Evolutionary conservation across 1,140 invertebrate genomes (phyloP), one percentile per base, ranked within the genome.

Genomic region (Nylanderia fulva): DNA sequence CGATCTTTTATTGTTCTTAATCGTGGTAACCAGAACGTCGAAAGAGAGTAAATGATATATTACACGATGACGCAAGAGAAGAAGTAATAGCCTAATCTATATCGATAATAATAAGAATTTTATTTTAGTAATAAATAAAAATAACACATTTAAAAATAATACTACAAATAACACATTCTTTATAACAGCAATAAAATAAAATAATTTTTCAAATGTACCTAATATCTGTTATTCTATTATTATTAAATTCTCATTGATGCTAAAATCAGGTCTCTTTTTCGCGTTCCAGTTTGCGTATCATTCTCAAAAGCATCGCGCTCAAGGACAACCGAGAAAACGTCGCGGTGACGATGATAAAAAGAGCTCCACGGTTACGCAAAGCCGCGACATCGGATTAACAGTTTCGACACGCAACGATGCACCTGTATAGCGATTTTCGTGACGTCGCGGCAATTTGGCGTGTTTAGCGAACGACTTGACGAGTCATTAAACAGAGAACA

Each of bases 401-500:
- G 85, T 88, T 84, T 87, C 85, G 90, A 89, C 91, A 91, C 85
- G 91, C 89, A 90, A 91, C 87, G 89, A 91, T 91, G 90, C 90
- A 91, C 89, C 89, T 91, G 90, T 87, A 90, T 87, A 91, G 74
- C 89, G 91, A 91, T 92, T 92, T 92, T 91, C 91, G 90, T 91
- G 91, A 92, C 89, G 91, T 91, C 77, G 86, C 85, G 80, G 86
- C 86, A 90, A 92, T 92, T 92, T 89, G 91, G 90, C 87, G 90
- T 92, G 91, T 93, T 93, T 93, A 92, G 92, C 91, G 89, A 89
- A 86, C 90, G 87, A 89, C 88, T 88, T 89, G 89, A 92, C 90
- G 88, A 92, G 90, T 92, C 92, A 93, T 93, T 91, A 92, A 93
- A 93, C 91, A 91, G 89, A 90, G 87, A 93, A 93, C 87, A 93